Conservation (phyloP, 1,140 invertebrate genomes). For the Aleiodes sp. region DNA sequence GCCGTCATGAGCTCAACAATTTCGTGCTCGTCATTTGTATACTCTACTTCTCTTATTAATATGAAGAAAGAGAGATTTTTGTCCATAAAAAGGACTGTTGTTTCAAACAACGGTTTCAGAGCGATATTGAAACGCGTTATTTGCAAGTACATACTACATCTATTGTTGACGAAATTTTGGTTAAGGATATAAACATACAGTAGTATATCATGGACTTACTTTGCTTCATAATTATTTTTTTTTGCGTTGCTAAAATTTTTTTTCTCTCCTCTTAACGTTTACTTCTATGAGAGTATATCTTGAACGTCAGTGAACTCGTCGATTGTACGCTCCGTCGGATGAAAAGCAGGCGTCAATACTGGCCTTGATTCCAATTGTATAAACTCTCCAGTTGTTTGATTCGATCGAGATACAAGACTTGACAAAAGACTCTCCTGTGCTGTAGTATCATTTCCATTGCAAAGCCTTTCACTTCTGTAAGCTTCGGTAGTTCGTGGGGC, state of each 20-base stretch:
- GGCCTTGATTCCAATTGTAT: constrained; percentile 51
- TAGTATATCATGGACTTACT: neutral
- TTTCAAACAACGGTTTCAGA: too few species aligned
- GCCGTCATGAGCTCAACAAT: too few species aligned
- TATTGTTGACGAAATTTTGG: too few species aligned
- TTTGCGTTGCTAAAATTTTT: too few species aligned
- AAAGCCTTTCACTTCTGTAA: constrained; percentile 72
- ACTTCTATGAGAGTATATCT: constrained; percentile 36
- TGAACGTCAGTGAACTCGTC: constrained; percentile 38
- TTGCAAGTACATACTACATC: too few species aligned
- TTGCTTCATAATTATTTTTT: neutral
- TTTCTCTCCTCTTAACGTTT: too few species aligned
- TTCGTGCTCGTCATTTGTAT: too few species aligned
- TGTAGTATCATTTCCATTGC: constrained; percentile 80
- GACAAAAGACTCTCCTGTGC: constrained; percentile 76
- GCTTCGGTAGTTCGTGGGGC: constrained; percentile 44
- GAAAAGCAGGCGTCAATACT: constrained; percentile 37
- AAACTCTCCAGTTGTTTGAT: constrained; percentile 48
- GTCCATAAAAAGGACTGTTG: too few species aligned
- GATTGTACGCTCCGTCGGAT: constrained; percentile 11
- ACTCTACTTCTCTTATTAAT: too few species aligned
- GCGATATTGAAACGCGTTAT: too few species aligned
- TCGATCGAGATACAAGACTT: constrained; percentile 42
- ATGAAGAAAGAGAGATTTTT: too few species aligned
- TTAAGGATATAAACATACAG: too few species aligned